These are phyloP conservation scores for Andrena flavipes DNA, from an alignment of 2,888 invertebrate species.

Conservation along the genomic window DNA sequence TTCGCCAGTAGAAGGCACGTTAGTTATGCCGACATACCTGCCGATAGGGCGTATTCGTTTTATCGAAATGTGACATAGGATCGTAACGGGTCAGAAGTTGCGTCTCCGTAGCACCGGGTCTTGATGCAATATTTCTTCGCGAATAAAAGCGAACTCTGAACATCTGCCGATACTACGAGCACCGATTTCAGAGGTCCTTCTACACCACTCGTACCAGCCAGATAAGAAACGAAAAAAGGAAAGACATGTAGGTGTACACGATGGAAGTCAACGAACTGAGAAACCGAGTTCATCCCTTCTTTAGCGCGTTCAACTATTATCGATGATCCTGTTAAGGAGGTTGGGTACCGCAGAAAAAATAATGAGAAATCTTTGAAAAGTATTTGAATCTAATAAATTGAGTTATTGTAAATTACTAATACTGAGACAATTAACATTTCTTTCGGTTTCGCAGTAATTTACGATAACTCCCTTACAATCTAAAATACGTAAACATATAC, in stretches of 20 bases:
- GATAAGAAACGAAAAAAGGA: background rate
- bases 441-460: no score
- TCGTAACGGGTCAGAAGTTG: slow-evolving; percentile 45
- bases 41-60: slow-evolving; percentile 56
- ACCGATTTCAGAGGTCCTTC: slow-evolving; percentile 53
- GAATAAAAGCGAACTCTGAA: slow-evolving; percentile 46
- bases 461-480: no score
- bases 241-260: slow-evolving; percentile 22
- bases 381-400: no score
- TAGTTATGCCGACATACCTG: slow-evolving; percentile 57
- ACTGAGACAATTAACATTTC: no score
- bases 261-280: no score
- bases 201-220: slow-evolving; percentile 19
- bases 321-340: no score
- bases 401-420: no score
- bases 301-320: no score
- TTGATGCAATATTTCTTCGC: slow-evolving; percentile 42
- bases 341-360: no score
- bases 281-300: no score
- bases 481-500: no score
- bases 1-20: slow-evolving; percentile 29
- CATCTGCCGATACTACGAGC: slow-evolving; percentile 56
- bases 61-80: slow-evolving; percentile 52
- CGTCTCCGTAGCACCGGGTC: slow-evolving; percentile 38
- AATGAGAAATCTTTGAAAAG: no score